phyloP scores from a whole-genome alignment of 2,797 vertebrate species.

The Gambusia yucatana region DNA sequence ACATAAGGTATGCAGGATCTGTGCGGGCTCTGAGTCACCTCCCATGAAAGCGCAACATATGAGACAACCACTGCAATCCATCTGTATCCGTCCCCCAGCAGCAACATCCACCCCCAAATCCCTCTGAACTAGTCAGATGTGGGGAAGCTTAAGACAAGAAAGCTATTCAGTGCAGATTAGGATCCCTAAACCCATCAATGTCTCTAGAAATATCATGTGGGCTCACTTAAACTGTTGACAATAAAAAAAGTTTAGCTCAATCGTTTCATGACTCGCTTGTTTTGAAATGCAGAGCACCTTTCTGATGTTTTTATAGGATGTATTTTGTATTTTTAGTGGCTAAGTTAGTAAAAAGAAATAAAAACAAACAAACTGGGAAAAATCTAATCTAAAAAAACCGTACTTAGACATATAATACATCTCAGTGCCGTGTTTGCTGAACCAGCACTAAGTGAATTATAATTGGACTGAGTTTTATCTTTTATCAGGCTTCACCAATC shows the following conservation, averaged over 20 bases:
- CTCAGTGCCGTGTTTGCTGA: neutral
- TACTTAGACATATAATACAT: neutral
- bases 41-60: slow-evolving; percentile 18
- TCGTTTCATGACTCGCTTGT: slow-evolving; percentile 4
- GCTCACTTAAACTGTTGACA: slow-evolving; percentile 9
- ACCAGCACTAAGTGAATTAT: slow-evolving; percentile 3
- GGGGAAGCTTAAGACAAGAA: slow-evolving; percentile 35
- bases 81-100: slow-evolving; percentile 36
- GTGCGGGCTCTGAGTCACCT: slow-evolving; percentile 13
- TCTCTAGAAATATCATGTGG: slow-evolving; percentile 25
- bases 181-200: slow-evolving; percentile 21
- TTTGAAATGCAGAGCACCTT: neutral
- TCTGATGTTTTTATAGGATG: neutral
- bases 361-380: neutral
- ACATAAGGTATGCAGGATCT: slow-evolving; percentile 1
- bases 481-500: slow-evolving; percentile 10
- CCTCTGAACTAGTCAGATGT: slow-evolving; percentile 44
- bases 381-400: neutral
- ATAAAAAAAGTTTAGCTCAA: slow-evolving; percentile 11
- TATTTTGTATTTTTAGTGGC: neutral
- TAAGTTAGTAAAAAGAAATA: neutral
- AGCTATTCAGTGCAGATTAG: slow-evolving; percentile 45
- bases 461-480: neutral
- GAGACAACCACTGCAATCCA: slow-evolving; percentile 41
- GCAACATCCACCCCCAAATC: slow-evolving; percentile 45